These are phyloP conservation scores for Caretta caretta DNA, from an alignment of 2,113 vertebrate genomes.

Conservation along the genomic window DNA sequence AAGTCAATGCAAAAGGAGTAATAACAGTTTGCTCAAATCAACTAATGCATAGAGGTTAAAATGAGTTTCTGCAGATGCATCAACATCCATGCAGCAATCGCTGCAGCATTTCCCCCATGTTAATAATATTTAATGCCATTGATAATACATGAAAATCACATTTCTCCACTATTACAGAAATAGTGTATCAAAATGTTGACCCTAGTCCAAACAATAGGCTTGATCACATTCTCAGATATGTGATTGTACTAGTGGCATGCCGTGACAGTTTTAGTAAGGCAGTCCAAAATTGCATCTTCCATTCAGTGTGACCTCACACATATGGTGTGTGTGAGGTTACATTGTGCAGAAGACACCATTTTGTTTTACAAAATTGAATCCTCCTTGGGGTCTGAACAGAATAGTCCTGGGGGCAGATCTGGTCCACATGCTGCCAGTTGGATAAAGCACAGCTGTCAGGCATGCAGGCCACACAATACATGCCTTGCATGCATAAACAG, in stretches of 20 bases:
- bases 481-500: neutral
- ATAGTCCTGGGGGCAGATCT: neutral
- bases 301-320: neutral
- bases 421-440: neutral
- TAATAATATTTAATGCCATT: neutral
- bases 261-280: neutral
- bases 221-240: neutral
- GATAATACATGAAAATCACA: neutral
- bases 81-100: neutral
- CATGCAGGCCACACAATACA: neutral
- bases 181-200: neutral
- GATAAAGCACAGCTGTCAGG: neutral
- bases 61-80: neutral
- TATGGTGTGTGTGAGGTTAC: neutral
- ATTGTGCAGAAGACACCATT: neutral
- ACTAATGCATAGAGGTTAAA: neutral
- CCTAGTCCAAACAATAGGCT: neutral
- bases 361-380: neutral
- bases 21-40: neutral
- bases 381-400: neutral
- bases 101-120: neutral
- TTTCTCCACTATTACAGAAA: neutral
- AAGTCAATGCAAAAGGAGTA: neutral
- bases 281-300: neutral
- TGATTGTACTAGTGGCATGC: neutral